Percentiles rank a stretch among this genome's conserved stretches.
phyloP scores from a whole-genome alignment of 2,797 vertebrate species.

The Spinus olivaceus region DNA sequence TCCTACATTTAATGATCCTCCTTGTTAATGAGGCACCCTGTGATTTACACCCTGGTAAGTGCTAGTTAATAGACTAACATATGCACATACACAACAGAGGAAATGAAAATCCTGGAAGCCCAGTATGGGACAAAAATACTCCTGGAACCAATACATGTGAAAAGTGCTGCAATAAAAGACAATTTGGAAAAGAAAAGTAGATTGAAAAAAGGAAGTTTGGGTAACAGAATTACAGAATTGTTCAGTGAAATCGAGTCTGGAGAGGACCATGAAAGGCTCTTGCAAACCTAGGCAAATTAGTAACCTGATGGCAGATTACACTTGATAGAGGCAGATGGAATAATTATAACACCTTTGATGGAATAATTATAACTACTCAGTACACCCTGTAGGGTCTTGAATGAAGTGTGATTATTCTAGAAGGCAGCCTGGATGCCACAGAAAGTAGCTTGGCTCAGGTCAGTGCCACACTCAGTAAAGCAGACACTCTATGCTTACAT shows the following conservation, averaged over 20 bases:
- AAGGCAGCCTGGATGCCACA: neutral
- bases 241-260: neutral
- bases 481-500: neutral
- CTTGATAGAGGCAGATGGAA: neutral
- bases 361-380: slow-evolving; percentile 8
- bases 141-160: neutral
- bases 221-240: neutral
- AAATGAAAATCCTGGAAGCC: neutral
- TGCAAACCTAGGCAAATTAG: slow-evolving; percentile 12
- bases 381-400: neutral
- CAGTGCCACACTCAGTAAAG: neutral
- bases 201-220: neutral
- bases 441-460: neutral
- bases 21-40: neutral
- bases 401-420: neutral
- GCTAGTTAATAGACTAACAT: neutral
- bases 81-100: neutral
- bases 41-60: neutral
- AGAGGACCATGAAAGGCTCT: neutral
- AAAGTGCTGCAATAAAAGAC: neutral
- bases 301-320: neutral
- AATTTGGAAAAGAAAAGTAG: neutral
- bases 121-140: neutral
- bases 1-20: neutral
- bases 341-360: slow-evolving; percentile 14